Evolutionary conservation across 2,888 invertebrate species (phyloP).

Genomic region (Keiferia lycopersicella): DNA sequence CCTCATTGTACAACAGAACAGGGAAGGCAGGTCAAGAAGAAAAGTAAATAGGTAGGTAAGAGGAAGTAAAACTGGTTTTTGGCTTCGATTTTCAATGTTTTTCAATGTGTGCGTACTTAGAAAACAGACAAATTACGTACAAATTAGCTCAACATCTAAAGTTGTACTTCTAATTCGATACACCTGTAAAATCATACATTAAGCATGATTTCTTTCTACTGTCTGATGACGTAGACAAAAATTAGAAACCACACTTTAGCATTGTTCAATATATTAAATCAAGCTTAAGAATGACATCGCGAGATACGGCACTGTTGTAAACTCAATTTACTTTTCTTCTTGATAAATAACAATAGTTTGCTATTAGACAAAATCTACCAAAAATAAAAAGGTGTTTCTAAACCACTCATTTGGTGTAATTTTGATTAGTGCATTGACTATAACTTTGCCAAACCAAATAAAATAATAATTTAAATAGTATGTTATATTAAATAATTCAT

Average conservation of each 20-base stretch:
- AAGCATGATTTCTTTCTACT: too few relatives aligned
- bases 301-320: not conserved
- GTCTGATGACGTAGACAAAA: too few relatives aligned
- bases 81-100: too few relatives aligned
- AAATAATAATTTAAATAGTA: not conserved
- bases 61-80: not conserved
- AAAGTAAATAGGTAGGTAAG: conserved; percentile 1
- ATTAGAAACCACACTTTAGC: too few relatives aligned
- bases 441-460: not conserved
- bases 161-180: too few relatives aligned
- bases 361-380: not conserved
- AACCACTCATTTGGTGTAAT: conserved; percentile 4
- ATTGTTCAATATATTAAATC: too few relatives aligned
- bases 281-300: too few relatives aligned
- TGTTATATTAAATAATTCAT: not conserved
- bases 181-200: too few relatives aligned
- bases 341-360: not conserved
- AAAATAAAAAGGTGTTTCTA: not conserved
- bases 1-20: conserved; percentile 10
- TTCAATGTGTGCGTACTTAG: too few relatives aligned
- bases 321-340: conserved; percentile 1
- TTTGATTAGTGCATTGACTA: not conserved
- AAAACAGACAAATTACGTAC: too few relatives aligned
- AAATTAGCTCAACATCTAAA: too few relatives aligned
- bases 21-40: not conserved